Evolutionary conservation across 2,888 invertebrate genomes (phyloP).

Genomic region (Drosophila maculinotata): DNA sequence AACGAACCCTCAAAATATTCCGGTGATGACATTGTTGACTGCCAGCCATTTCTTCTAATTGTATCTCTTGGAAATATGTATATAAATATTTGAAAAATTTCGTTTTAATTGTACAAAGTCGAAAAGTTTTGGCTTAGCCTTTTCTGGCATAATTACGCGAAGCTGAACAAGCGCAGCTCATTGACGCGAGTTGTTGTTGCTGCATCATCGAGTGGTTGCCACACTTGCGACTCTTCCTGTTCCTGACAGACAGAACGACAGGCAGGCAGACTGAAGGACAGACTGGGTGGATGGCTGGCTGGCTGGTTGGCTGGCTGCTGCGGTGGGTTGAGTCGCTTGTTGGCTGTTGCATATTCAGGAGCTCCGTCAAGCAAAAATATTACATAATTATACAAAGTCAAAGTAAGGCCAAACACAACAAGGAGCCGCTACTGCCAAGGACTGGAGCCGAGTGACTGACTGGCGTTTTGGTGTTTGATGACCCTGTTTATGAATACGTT

Average conservation of each 20-base stretch:
- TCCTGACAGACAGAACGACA: constrained; percentile 38
- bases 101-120: constrained; percentile 75
- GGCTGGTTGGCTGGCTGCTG: constrained; percentile 8
- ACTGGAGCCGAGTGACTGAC: constrained; percentile 35
- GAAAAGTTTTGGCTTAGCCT: constrained; percentile 59
- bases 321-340: constrained; percentile 10
- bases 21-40: constrained; percentile 37
- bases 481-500: constrained; percentile 82
- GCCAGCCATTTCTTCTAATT: constrained; percentile 31
- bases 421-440: constrained; percentile 10
- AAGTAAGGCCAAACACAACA: constrained; percentile 52
- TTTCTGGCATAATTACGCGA: constrained; percentile 61
- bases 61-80: constrained; percentile 46
- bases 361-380: constrained; percentile 63
- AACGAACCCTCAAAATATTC: constrained; percentile 21
- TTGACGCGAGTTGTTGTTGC: constrained; percentile 17
- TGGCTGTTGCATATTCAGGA: constrained; percentile 70
- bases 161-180: constrained; percentile 23
- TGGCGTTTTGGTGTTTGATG: constrained; percentile 73
- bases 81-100: constrained; percentile 76
- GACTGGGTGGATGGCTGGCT: not conserved
- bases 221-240: constrained; percentile 51
- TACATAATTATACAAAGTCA: constrained; percentile 77
- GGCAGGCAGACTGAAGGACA: not conserved
- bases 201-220: constrained; percentile 43